phyloP scores from a whole-genome alignment of 1,140 invertebrate species.

The Pseudachorutes palmiensis region DNA sequence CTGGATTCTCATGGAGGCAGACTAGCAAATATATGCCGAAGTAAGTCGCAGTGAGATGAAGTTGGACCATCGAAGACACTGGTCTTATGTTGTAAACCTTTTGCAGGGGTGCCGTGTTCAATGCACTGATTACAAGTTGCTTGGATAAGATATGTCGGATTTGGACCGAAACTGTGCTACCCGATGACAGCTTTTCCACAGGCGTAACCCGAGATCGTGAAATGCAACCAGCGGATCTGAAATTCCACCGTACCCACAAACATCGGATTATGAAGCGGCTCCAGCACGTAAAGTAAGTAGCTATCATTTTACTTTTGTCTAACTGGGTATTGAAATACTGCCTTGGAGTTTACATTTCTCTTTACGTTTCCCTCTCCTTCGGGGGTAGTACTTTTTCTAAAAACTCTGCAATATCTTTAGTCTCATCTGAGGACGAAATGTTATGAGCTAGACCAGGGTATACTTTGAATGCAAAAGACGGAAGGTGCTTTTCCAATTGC shows the following conservation, averaged over 20 bases:
- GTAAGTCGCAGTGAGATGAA: too few relatives aligned
- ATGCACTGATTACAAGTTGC: conserved; percentile 96
- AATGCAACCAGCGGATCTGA: conserved; percentile 61
- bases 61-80: too few relatives aligned
- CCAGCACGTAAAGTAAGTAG: conserved; percentile 83
- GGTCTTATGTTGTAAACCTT: too few relatives aligned
- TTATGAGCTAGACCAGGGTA: conserved; percentile 80
- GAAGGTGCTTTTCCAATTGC: conserved; percentile 72
- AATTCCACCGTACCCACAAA: conserved; percentile 80
- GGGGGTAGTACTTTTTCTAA: conserved; percentile 20
- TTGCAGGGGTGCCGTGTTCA: conserved; percentile 81
- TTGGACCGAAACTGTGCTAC: conserved; percentile 94
- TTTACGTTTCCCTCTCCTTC: background rate
- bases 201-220: conserved; percentile 66
- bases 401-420: conserved; percentile 27
- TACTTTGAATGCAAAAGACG: conserved; percentile 69
- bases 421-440: conserved; percentile 59
- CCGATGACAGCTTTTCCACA: conserved; percentile 79
- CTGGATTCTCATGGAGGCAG: conserved; percentile 91
- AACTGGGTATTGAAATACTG: background rate
- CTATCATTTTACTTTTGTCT: background rate
- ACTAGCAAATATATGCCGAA: conserved; percentile 99
- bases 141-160: conserved; percentile 96
- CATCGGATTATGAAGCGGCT: conserved; percentile 90
- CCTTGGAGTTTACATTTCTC: background rate